Evolutionary conservation across 2,113 vertebrate genomes (phyloP).

Genomic region (Ceyx melanurus): DNA sequence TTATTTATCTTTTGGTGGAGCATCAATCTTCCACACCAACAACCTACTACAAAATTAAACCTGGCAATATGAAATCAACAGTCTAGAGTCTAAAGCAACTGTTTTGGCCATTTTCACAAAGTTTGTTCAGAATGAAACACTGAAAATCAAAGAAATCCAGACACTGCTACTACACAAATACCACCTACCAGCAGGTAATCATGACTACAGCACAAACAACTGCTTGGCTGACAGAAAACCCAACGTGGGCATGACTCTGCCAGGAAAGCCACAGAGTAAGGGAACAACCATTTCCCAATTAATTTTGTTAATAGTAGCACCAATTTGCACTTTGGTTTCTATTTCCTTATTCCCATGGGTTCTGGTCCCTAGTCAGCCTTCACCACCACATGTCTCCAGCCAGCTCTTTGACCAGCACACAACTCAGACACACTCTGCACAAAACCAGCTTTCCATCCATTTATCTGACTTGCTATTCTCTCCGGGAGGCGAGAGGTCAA

Average conservation of each 20-base stretch:
- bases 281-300: rapidly evolving
- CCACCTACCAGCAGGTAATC: not conserved
- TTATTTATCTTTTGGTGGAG: not conserved
- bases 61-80: not conserved
- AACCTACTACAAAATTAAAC: not conserved
- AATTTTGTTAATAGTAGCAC: not conserved
- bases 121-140: not conserved
- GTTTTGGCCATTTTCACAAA: not conserved
- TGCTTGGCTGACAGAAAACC: not conserved
- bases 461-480: not conserved
- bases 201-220: not conserved
- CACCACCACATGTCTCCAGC: not conserved
- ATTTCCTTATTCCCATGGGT: not conserved
- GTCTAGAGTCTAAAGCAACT: not conserved
- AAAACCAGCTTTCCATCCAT: not conserved
- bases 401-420: not conserved
- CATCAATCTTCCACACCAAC: not conserved
- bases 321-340: not conserved
- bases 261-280: not conserved
- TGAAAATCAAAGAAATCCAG: not conserved
- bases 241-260: not conserved
- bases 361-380: not conserved
- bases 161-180: not conserved
- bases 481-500: not conserved
- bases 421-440: not conserved